Base-by-base conservation (phyloP, 1,140 invertebrate genomes). In the Bicyclus anynana region DNA sequence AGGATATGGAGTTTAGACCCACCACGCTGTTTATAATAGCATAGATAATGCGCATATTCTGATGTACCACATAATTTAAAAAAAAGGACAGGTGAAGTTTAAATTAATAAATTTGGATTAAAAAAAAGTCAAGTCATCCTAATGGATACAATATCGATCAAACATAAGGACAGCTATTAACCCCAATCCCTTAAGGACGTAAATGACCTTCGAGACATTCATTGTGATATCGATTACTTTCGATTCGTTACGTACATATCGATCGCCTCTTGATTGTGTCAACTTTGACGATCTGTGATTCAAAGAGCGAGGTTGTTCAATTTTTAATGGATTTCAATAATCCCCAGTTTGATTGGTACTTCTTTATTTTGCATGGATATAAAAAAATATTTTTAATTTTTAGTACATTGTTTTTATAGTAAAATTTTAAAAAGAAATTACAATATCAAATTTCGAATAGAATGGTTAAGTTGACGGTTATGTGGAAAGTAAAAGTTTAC, bases 101-200 rank as follows among this genome's bases (percentile, higher is more conserved):
- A n/a, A 13, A 10, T 38, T 9, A 1, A 10, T 38, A 10, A 6
- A 64, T 69, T 67, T 64, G 54, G 52, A 57, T 59, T 62, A 55
- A 63, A 67, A 56, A 56, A 65, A 40, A 56, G 64, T 69, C 54
- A 69, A 72, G 69, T 68, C 57, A 55, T 69, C 72, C 68, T 78
- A 86, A 84, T 82, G 77, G 67, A 76, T 77, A 69, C 50, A 59
- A 73, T 80, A 68, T 62, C 53, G 52, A 67, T 67, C 66, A 59
- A 42, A 71, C 59, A 66, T 62, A 67, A 77, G 64, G 67, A 77
- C 70, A 75, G 66, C 74, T 69, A 81, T 84, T 84, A 82, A 70
- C 75, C 74, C 66, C 69, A 78, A 83, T 83, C 81, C 78, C 72
- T 77, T 68, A 70, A 81, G 75, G 80, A 80, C 67, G 72, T 73